A percentile compares a stretch with the other conserved stretches of the same genome.
phyloP scores from a whole-genome alignment of 2,113 vertebrate genomes.

The Corythornis cristatus region DNA sequence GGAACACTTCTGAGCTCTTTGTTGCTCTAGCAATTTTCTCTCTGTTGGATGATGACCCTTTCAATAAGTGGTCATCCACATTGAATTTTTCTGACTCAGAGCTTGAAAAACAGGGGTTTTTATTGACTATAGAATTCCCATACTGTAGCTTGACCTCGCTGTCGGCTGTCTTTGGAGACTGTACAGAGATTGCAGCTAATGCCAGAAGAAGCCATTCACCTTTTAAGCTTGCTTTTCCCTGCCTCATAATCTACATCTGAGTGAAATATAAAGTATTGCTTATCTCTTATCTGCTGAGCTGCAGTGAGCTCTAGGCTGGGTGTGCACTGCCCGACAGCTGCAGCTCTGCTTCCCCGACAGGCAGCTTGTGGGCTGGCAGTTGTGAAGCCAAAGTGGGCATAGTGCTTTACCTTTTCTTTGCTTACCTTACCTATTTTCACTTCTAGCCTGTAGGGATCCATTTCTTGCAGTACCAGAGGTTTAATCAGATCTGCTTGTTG shows the following conservation, averaged over 20 bases:
- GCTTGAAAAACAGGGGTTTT: conserved; percentile 37
- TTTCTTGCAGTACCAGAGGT: neutral
- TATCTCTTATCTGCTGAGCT: conserved; percentile 51
- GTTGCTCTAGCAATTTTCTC: conserved; percentile 63
- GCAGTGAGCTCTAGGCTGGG: neutral
- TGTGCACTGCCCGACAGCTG: neutral
- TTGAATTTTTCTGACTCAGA: conserved; percentile 48
- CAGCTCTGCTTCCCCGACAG: accelerated
- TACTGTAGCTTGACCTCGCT: conserved; percentile 50
- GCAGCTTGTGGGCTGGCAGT: accelerated
- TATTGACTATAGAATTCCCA: conserved; percentile 55
- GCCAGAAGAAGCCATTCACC: conserved; percentile 42
- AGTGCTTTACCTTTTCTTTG: neutral
- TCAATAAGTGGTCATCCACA: conserved; percentile 66
- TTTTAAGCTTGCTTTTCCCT: conserved; percentile 61
- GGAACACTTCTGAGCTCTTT: conserved; percentile 48
- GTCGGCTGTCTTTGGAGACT: conserved; percentile 52
- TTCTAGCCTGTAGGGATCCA: neutral
- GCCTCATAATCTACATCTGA: conserved; percentile 43
- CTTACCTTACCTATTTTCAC: neutral
- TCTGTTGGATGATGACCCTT: conserved; percentile 69
- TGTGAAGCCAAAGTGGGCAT: neutral
- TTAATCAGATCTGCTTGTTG: neutral
- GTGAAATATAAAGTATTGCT: conserved; percentile 23
- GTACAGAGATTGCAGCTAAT: conserved; percentile 48